phyloP scores from a whole-genome alignment of 2,888 invertebrate species.

The Subacronicta megacephala region DNA sequence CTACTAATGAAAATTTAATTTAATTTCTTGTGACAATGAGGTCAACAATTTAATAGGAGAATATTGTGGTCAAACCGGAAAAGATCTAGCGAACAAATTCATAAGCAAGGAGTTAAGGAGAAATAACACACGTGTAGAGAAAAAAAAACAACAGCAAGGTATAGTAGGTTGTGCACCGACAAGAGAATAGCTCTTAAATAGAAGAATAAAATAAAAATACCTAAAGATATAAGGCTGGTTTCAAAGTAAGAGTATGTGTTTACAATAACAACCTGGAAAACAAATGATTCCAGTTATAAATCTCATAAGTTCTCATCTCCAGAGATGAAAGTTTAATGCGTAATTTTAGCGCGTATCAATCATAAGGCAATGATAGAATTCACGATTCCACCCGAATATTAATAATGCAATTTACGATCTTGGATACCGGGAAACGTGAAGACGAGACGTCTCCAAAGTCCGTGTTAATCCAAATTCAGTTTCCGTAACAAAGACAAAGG shows the following conservation, averaged over 20 bases:
- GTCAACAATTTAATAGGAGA: too few relatives aligned
- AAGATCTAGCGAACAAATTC: too few relatives aligned
- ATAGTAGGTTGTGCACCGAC: too few relatives aligned
- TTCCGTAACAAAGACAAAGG: slow-evolving; percentile 51
- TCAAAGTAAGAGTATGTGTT: not conserved
- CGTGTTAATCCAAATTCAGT: slow-evolving; percentile 45
- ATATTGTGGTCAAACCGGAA: too few relatives aligned
- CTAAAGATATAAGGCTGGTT: not conserved
- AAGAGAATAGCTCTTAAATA: too few relatives aligned
- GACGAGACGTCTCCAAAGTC: slow-evolving; percentile 23
- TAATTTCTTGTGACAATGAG: too few relatives aligned
- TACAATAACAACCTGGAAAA: not conserved
- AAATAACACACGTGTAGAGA: too few relatives aligned
- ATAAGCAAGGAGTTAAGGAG: too few relatives aligned
- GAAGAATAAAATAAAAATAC: too few relatives aligned
- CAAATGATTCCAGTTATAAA: slow-evolving; percentile 2
- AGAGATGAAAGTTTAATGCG: slow-evolving; percentile 8
- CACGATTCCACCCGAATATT: slow-evolving; percentile 31
- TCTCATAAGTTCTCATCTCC: slow-evolving; percentile 4
- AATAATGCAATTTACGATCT: slow-evolving; percentile 55
- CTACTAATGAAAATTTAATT: slow-evolving; percentile 44
- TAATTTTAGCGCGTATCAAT: slow-evolving; percentile 36
- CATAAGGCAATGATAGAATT: slow-evolving; percentile 39
- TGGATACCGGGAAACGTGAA: slow-evolving; percentile 34
- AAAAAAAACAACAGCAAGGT: too few relatives aligned